Conservation (phyloP, 2,888 invertebrate species). For the Aradus depressus region DNA sequence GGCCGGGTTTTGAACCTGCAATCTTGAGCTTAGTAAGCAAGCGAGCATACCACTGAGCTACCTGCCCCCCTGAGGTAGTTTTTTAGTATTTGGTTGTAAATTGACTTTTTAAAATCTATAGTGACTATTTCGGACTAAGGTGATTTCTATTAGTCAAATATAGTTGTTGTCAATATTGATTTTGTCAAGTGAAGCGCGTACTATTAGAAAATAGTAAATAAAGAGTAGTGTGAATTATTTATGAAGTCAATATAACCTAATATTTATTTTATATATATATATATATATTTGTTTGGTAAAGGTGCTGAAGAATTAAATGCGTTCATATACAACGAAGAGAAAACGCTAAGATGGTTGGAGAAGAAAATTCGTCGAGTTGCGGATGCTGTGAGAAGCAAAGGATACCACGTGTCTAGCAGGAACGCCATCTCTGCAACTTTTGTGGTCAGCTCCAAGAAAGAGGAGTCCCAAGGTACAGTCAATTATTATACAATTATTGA, state of each 20-base stretch:
- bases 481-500: too few relatives aligned
- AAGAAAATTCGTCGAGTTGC: conserved; percentile 56
- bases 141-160: too few relatives aligned
- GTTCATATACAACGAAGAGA: conserved; percentile 72
- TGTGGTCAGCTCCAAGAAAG: conserved; percentile 50
- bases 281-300: conserved; percentile 36
- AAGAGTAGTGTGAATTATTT: not conserved
- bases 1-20: too few relatives aligned
- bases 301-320: conserved; percentile 59
- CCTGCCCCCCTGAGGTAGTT: too few relatives aligned
- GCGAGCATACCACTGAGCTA: too few relatives aligned
- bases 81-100: too few relatives aligned
- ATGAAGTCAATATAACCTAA: not conserved
- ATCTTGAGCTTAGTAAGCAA: too few relatives aligned
- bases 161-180: too few relatives aligned
- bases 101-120: too few relatives aligned
- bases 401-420: conserved; percentile 55
- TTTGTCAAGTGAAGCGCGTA: too few relatives aligned
- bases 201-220: too few relatives aligned
- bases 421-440: conserved; percentile 68
- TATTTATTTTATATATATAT: not conserved
- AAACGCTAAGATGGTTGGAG: conserved; percentile 61
- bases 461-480: conserved; percentile 43
- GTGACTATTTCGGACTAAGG: too few relatives aligned
- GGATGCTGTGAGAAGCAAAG: conserved; percentile 51